phyloP scores from a whole-genome alignment of 2,888 invertebrate genomes.

The Cistogaster globosa region DNA sequence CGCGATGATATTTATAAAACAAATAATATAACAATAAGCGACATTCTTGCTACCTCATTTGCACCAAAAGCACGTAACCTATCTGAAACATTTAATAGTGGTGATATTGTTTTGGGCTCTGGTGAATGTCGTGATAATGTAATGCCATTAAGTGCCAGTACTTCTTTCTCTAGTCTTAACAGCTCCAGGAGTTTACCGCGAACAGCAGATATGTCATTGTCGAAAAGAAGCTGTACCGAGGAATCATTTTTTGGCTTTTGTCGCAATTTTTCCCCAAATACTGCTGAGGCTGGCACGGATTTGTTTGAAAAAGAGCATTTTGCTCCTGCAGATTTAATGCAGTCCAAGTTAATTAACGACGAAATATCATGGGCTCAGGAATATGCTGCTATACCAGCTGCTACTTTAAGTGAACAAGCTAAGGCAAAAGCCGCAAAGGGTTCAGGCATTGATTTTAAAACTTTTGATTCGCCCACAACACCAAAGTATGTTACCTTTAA shows the following conservation, averaged over 20 bases:
- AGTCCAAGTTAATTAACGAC: constrained; percentile 78
- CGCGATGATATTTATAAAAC: not conserved
- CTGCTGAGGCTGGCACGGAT: constrained; percentile 52
- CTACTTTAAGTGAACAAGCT: constrained; percentile 76
- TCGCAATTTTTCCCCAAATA: constrained; percentile 74
- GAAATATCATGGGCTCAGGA: constrained; percentile 82
- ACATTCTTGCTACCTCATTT: constrained; percentile 81
- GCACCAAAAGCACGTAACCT: constrained; percentile 79
- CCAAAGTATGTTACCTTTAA: constrained; percentile 74
- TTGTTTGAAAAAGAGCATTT: constrained; percentile 74
- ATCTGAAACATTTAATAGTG: constrained; percentile 72
- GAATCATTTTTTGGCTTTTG: constrained; percentile 74
- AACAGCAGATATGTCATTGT: constrained; percentile 79
- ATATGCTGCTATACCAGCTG: constrained; percentile 80
- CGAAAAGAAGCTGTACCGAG: constrained; percentile 70
- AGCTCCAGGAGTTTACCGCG: constrained; percentile 78
- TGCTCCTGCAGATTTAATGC: constrained; percentile 80
- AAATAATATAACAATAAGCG: constrained; percentile 76
- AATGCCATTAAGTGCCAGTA: constrained; percentile 13
- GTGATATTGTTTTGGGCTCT: constrained; percentile 40
- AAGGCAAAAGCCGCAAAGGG: constrained; percentile 71
- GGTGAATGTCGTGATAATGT: constrained; percentile 2
- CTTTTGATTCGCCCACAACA: constrained; percentile 63
- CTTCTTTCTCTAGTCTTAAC: constrained; percentile 67
- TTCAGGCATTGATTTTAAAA: constrained; percentile 63